Conservation (phyloP, 2,888 invertebrate genomes). For the Hemistola chrysoprasaria region DNA sequence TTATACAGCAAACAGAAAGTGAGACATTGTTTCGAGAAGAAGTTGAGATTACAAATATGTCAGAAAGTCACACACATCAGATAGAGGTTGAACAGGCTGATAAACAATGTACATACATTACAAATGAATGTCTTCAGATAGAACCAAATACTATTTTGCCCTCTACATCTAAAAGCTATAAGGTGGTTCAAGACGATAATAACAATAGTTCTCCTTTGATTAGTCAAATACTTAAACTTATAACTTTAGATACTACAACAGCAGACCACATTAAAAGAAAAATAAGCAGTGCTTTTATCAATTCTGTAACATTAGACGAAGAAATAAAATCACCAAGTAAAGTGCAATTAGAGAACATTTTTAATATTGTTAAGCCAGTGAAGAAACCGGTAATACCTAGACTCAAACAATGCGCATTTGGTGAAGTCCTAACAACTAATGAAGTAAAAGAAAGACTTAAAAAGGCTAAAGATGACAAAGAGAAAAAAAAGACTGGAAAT, state of each 20-base stretch:
- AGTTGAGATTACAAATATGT: slow-evolving; percentile 4
- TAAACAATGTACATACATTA: slow-evolving; percentile 5
- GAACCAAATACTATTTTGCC: slow-evolving; percentile 6
- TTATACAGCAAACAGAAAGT: slow-evolving; percentile 6
- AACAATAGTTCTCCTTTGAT: slow-evolving; percentile 6
- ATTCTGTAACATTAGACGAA: slow-evolving; percentile 4
- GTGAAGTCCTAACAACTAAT: slow-evolving; percentile 6
- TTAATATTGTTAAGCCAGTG: slow-evolving; percentile 5
- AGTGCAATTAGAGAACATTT: slow-evolving; percentile 1
- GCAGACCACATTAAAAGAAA: slow-evolving; percentile 7
- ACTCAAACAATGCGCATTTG: slow-evolving; percentile 6
- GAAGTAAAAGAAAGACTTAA: slow-evolving; percentile 6
- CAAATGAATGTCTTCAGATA: slow-evolving; percentile 6
- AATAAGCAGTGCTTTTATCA: slow-evolving; percentile 6
- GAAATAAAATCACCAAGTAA: slow-evolving; percentile 1
- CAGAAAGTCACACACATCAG: slow-evolving; percentile 5
- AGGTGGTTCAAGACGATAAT: slow-evolving; percentile 7
- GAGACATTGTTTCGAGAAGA: slow-evolving; percentile 5
- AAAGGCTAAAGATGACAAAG: slow-evolving; percentile 3
- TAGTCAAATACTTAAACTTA: slow-evolving; percentile 6
- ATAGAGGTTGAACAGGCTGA: slow-evolving; percentile 5
- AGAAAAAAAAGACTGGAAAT: slow-evolving; percentile 2
- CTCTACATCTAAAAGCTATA: slow-evolving; percentile 5
- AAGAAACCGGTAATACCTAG: slow-evolving; percentile 6
- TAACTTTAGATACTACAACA: slow-evolving; percentile 6